Base-by-base conservation (phyloP, 2,797 vertebrate species). In the Discoglossus pictus region DNA sequence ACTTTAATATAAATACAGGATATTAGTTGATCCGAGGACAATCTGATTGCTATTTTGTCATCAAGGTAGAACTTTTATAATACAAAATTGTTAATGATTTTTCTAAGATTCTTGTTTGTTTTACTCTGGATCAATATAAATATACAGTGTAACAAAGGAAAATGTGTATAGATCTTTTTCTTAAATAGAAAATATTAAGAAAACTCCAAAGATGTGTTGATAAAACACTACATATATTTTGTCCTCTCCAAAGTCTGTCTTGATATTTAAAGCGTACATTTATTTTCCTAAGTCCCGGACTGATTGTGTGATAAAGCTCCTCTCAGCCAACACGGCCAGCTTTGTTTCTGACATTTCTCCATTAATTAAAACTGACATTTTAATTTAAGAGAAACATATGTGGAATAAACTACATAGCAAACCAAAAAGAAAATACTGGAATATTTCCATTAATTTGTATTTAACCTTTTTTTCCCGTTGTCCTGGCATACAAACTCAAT, bases 351-450 rank as follows among this genome's bases (percentile, higher is more conserved):
- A 65, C 74, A 80, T 80, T 81, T 74, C 72, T 79, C 79, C 73
- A 77, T 85, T 78, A 82, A 81, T 82, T 83, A 83, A 82, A 80
- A 83, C 74, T 74, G 78, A 67, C 69, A 75, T 81, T 83, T 84
- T 24, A 25, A 74, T 81, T 77, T 81, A 82, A 65, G 73, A 76
- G 68, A 74, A 73, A 79, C 73, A 35, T 75, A 75, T 62, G 74
- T 69, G 79, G 76, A 82, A 77, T 68, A 81, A 79, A 76, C 66
- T 61, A 54, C 71, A 61, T 73, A 74, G 70, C 74, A 73, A 54
- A 4, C 56, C 67, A 74, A 65, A 15, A 62, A 50, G 56, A 50
- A 59, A 64, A 73, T 34, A 24, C 61, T 65, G 65, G 58, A 72
- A 67, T 59, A 58, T 4, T 52, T 70, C 73, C 64, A 43, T 65